phyloP scores from a whole-genome alignment of 2,797 vertebrate species.

The Gastrophryne carolinensis region DNA sequence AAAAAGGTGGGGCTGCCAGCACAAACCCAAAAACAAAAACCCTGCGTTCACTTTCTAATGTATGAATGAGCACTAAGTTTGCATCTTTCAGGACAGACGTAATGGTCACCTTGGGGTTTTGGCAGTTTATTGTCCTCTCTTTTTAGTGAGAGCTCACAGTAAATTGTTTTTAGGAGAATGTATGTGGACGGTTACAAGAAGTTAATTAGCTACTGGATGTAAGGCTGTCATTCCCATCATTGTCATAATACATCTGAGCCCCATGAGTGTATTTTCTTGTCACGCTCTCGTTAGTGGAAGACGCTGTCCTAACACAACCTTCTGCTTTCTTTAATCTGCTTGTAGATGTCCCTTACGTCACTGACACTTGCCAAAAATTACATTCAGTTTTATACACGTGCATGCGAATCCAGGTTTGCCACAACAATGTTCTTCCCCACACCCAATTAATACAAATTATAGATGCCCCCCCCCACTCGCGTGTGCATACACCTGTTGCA shows the following conservation, averaged over 20 bases:
- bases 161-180: conserved; percentile 12
- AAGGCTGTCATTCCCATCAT: conserved; percentile 46
- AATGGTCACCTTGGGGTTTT: conserved; percentile 11
- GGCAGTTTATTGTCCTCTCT: conserved; percentile 14
- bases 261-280: conserved; percentile 36
- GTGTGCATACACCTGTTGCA: no score
- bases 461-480: no score
- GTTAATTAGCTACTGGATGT: conserved; percentile 25
- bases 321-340: neutral
- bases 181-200: conserved; percentile 19
- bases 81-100: conserved; percentile 12
- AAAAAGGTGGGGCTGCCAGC: no score
- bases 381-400: no score
- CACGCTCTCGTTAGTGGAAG: conserved; percentile 25
- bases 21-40: no score
- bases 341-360: no score
- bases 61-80: conserved; percentile 12
- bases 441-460: no score
- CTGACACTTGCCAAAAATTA: no score
- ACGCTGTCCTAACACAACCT: conserved; percentile 38
- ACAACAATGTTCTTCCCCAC: no score
- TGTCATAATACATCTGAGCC: conserved; percentile 18
- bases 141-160: conserved; percentile 14
- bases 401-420: no score
- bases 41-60: no score